These are phyloP conservation scores for Pandemis corylana DNA, from an alignment of 2,888 invertebrate genomes.

Conservation along the genomic window DNA sequence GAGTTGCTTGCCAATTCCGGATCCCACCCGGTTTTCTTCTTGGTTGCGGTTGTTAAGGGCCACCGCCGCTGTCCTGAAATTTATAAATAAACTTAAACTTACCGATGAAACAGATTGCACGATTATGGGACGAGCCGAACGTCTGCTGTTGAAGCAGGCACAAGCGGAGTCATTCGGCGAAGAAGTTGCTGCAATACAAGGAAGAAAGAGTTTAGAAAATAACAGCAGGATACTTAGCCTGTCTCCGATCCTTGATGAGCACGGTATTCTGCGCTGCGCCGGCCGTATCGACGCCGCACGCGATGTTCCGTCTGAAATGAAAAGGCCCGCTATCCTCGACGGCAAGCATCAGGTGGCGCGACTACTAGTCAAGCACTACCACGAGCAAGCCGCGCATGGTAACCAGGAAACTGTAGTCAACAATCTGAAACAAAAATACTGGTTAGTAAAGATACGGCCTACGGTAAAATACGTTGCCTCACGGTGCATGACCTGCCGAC, in stretches of 20 bases:
- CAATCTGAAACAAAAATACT: neutral
- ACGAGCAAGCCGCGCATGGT: neutral
- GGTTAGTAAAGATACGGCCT: neutral
- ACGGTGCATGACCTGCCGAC: neutral
- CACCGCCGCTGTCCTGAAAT: slow-evolving; percentile 19
- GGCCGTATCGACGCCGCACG: slow-evolving; percentile 42
- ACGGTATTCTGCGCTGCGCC: too few relatives aligned
- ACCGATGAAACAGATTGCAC: neutral
- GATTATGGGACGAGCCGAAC: slow-evolving; percentile 15
- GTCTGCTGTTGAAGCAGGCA: slow-evolving; percentile 20
- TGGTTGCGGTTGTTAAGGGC: slow-evolving; percentile 36
- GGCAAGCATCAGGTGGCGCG: slow-evolving; percentile 3
- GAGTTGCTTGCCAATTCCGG: slow-evolving; percentile 33
- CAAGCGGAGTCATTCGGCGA: slow-evolving; percentile 13
- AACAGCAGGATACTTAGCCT: slow-evolving; percentile 29
- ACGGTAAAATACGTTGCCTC: neutral
- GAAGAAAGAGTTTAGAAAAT: slow-evolving; percentile 3
- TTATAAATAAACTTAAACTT: slow-evolving; percentile 19
- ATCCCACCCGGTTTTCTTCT: slow-evolving; percentile 34
- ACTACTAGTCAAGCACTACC: slow-evolving; percentile 20
- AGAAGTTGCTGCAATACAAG: neutral
- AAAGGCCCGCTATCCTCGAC: slow-evolving; percentile 42
- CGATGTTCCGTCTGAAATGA: slow-evolving; percentile 28
- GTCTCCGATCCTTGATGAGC: slow-evolving; percentile 38
- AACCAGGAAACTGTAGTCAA: neutral